Evolutionary conservation across 2,113 vertebrate species (phyloP).

Genomic region (Sander vitreus): DNA sequence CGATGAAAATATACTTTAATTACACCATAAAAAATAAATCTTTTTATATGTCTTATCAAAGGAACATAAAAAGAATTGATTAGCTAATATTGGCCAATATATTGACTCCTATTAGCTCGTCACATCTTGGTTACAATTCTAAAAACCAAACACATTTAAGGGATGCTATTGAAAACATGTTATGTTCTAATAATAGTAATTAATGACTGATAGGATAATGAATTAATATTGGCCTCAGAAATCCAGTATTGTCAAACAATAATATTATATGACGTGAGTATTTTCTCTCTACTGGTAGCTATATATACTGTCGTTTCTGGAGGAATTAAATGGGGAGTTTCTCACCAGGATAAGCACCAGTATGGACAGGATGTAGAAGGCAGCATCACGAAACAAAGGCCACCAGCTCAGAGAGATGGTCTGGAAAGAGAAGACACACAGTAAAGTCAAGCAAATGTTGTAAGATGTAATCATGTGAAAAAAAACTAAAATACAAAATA

Average conservation of each 20-base stretch:
- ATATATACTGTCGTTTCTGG: neutral
- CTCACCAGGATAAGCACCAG: slow-evolving; percentile 86
- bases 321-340: neutral
- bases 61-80: neutral
- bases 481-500: neutral
- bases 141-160: neutral
- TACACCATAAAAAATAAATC: neutral
- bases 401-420: slow-evolving; percentile 85
- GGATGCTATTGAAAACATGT: neutral
- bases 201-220: neutral
- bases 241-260: neutral
- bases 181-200: no score
- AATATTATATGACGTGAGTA: neutral
- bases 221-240: neutral
- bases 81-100: neutral
- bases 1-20: neutral
- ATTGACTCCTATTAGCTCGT: neutral
- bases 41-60: neutral
- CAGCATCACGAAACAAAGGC: slow-evolving; percentile 85
- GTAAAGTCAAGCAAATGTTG: neutral
- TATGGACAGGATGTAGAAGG: slow-evolving; percentile 86
- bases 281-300: neutral
- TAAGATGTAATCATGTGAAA: neutral
- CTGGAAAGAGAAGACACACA: slow-evolving; percentile 58
- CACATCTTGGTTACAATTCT: neutral